Conservation (phyloP, 2,113 vertebrate genomes). For the mouse (Mus musculus) region GRCm39 chr4:87932001-87932500, state of each 20-base stretch:
- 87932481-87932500: conserved; percentile 65
- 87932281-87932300: background rate
- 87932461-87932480: conserved; percentile 5
- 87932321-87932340: background rate
- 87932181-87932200: conserved; percentile 30
- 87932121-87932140: conserved; percentile 37
- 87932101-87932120: conserved; percentile 65
- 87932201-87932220: conserved; percentile 18
- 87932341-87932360: background rate
- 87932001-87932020: background rate
- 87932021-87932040: background rate
- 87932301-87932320: conserved; percentile 19
- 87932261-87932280: conserved; percentile 10
- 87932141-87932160: conserved; percentile 49
- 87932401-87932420: conserved; percentile 29
- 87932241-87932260: background rate
- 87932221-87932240: background rate
- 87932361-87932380: background rate
- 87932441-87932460: conserved; percentile 20
- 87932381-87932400: conserved; percentile 18
- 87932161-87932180: conserved; percentile 53
- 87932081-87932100: conserved; percentile 33
- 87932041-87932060: background rate
- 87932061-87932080: background rate
- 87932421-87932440: background rate